Base-by-base conservation (phyloP, 2,888 invertebrate genomes). In the Aspidiotus destructor region DNA sequence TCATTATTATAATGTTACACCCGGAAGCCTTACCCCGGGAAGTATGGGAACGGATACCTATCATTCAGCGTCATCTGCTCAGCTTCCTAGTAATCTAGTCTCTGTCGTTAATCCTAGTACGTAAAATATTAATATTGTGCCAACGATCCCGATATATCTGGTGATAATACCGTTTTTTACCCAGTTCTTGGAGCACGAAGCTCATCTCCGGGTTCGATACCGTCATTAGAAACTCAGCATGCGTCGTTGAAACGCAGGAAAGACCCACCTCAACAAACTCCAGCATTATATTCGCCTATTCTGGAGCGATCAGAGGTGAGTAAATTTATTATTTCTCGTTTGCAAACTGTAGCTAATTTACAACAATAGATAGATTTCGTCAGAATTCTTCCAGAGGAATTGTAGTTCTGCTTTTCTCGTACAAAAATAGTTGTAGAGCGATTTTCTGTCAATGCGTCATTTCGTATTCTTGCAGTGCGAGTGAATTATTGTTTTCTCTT, bases 231-330 rank as follows among this genome's bases (percentile, higher is more conserved):
- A 73, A 79, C 79, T 16, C 80, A 80, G 72, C 80, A 80, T 73
- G 78, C 80, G 8, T 81, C 80, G 11, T 74, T 81, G 62, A 77
- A 79, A 71, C 75, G 80, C 70, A 78, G 78, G 73, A 80, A 80
- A 73, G 77, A 77, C 55, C 74, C 75, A 69, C 74, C 75, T 15
- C 73, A 75, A 68, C 74, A 75, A 62, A 73, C 72, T n/a, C 70
- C 73, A n/a, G 73, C 73, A 52, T 68, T 76, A 63, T 77, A 77
- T 70, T 78, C 79, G 61, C 79, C 80, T 7, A 77, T 78, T n/a
- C 73, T 80, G 71, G 81, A 81, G 74, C 78, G 79, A 74, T 76
- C 77, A 3, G 80, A 81, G 75, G 76, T 80, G 72, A 41, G 48
- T 48, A n/a, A 11, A 28, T 28, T 28, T 3, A 28, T 28, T 48